A percentile compares a stretch with the other conserved stretches of the same genome.
phyloP scores from a whole-genome alignment of 2,797 vertebrate genomes.

The Sebastolobus altivelis region DNA sequence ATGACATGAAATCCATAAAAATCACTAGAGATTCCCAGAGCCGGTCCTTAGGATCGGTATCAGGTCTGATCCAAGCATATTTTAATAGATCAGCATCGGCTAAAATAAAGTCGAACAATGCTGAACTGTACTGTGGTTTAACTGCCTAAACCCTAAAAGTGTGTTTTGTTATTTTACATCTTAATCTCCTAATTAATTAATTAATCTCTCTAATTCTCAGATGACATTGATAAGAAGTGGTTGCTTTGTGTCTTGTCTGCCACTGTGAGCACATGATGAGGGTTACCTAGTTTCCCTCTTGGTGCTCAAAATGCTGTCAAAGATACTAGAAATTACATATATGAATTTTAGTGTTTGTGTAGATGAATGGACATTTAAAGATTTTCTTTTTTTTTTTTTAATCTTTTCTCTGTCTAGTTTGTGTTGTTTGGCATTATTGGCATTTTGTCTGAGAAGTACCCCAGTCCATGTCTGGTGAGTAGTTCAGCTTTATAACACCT shows the following conservation, averaged over 20 bases:
- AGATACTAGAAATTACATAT: not conserved
- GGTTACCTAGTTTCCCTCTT: not conserved
- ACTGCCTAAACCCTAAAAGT: not conserved
- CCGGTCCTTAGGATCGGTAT: not conserved
- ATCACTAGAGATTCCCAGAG: not conserved
- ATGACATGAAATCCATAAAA: not conserved
- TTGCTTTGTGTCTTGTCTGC: not conserved
- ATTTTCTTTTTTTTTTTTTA: slow-evolving; percentile 12
- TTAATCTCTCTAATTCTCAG: not conserved
- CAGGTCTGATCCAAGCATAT: not conserved
- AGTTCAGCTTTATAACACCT: not conserved
- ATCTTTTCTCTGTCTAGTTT: slow-evolving; percentile 61
- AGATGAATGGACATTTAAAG: not conserved
- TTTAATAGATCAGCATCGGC: not conserved
- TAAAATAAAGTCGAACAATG: not conserved
- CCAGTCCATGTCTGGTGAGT: slow-evolving; percentile 83
- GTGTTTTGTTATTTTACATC: not conserved
- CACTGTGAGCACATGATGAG: not conserved
- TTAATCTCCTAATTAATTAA: not conserved
- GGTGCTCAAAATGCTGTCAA: not conserved
- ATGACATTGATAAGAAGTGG: not conserved
- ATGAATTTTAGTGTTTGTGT: not conserved
- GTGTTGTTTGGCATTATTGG: slow-evolving; percentile 65
- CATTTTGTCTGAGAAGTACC: slow-evolving; percentile 77
- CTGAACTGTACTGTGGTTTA: not conserved